Percentiles rank a stretch among this genome's conserved stretches.
Conservation (phyloP, 2,888 invertebrate species). For the Mesochorus sp. region DNA sequence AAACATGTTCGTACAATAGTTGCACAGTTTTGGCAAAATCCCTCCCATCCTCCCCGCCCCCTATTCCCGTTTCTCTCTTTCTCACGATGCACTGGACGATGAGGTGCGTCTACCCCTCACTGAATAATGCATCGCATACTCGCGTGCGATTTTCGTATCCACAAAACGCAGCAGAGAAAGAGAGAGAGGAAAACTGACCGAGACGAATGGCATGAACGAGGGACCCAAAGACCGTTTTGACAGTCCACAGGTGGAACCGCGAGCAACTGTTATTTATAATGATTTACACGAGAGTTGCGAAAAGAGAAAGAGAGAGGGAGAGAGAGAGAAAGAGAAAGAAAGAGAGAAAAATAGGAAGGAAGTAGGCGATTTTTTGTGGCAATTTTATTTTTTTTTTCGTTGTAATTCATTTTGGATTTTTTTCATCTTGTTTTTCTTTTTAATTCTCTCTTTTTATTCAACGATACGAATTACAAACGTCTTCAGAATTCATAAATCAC, state of each 20-base stretch:
- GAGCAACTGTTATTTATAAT: conserved; percentile 74
- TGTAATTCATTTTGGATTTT: not conserved
- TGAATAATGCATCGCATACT: conserved; percentile 77
- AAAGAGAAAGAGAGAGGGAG: conserved; percentile 26
- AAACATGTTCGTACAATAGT: conserved; percentile 14
- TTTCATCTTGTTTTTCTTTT: not conserved
- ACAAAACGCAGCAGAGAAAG: conserved; percentile 65
- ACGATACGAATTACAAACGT: not conserved
- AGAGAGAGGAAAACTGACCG: conserved; percentile 17
- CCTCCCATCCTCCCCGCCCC: conserved; percentile 62
- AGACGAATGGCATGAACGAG: conserved; percentile 5
- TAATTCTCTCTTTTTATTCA: not conserved
- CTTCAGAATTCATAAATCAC: conserved; percentile 23
- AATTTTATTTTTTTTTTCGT: not conserved
- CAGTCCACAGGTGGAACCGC: conserved; percentile 77
- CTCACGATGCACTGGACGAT: conserved; percentile 36
- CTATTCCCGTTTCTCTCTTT: conserved; percentile 15
- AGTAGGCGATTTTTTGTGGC: conserved; percentile 2
- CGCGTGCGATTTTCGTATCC: conserved; percentile 71
- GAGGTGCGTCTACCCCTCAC: conserved; percentile 60
- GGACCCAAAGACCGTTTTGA: conserved; percentile 68
- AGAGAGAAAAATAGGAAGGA: not conserved
- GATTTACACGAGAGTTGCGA: conserved; percentile 75
- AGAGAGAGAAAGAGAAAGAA: not conserved
- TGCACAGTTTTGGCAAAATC: conserved; percentile 62